These are phyloP conservation scores for Portevinia maculata DNA, from an alignment of 2,888 invertebrate genomes.

Conservation along the genomic window DNA sequence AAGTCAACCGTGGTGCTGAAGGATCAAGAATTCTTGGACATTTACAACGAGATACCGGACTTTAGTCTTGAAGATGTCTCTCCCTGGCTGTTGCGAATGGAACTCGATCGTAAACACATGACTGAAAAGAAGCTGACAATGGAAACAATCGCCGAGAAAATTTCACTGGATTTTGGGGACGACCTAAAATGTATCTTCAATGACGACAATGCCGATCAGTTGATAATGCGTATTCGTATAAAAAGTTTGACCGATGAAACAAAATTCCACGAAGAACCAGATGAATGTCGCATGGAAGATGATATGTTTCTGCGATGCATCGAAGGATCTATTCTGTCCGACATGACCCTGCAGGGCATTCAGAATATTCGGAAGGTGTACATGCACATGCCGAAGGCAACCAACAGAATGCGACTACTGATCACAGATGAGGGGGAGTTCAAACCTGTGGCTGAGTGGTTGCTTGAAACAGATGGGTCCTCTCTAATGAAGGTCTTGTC, in stretches of 20 bases:
- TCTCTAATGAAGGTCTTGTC: constrained; percentile 96
- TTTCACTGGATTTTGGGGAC: constrained; percentile 97
- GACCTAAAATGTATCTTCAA: constrained; percentile 99
- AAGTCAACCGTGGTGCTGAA: constrained; percentile 97
- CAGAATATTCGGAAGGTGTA: constrained; percentile 97
- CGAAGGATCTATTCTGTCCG: constrained; percentile 98
- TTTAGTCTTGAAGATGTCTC: constrained; percentile 96
- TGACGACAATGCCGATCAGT: constrained; percentile 98
- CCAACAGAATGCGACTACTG: constrained; percentile 96
- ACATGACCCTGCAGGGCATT: constrained; percentile 98
- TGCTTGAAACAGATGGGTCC: constrained; percentile 98
- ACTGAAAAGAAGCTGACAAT: constrained; percentile 98
- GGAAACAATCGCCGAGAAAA: constrained; percentile 99
- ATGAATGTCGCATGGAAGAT: constrained; percentile 87
- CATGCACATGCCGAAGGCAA: constrained; percentile 98
- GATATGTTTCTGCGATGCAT: constrained; percentile 98
- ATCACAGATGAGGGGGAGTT: constrained; percentile 96
- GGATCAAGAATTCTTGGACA: constrained; percentile 98
- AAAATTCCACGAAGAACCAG: constrained; percentile 79
- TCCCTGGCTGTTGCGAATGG: constrained; percentile 97
- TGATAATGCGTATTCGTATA: constrained; percentile 96
- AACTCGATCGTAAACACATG: constrained; percentile 97
- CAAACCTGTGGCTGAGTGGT: constrained; percentile 98
- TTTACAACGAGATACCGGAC: constrained; percentile 99
- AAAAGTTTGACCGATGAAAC: constrained; percentile 89